Base-by-base conservation (phyloP, 2,797 vertebrate species). In the Danio aesculapii region DNA sequence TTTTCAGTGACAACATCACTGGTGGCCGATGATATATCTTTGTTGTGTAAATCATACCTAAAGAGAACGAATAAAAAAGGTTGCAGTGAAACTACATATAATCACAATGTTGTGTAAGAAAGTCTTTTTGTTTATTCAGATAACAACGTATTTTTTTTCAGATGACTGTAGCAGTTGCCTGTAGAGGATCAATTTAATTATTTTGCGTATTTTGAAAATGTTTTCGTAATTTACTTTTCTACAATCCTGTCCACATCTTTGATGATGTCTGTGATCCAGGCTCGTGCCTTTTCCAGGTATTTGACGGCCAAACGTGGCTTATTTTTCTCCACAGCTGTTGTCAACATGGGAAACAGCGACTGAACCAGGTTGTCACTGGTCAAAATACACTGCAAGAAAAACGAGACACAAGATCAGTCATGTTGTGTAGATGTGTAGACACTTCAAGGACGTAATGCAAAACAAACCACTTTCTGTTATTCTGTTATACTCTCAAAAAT, bases 1-100 rank as follows among this genome's bases (percentile, higher is more conserved):
- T 75, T 75, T 66, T 73, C 72, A 9, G 12, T 6, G 21, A 16
- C 7, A 49, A 81, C 61, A 19, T 81, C 79, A 58, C 71, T 75
- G 44, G 59, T 53, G 19, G 13, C 14, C 2, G 1, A 47, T 16
- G 11, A 63, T 0, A 81, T 43, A 2, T 59, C 52, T 11, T 9
- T 2, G n/a, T n/a, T 62, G 9, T 59, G 72, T 61, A 9, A 8
- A 8, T 11, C 44, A 43, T 69, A 75, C 14, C 79, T 81, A 11
- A 14, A 75, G 3, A 59, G 19, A 11, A 41, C 43, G 21, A 49
- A n/a, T n/a, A 30, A 68, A 6, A 49, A 49, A 52, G 41, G 4
- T 55, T 76, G 47, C 5, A 0, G 5, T 43, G 0, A 69, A 44
- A 44, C 21, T 10, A 0, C 11, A 30, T 30, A 30, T 30, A 30